These are phyloP conservation scores for Scomber japonicus DNA, from an alignment of 2,113 vertebrate species.

Conservation along the genomic window DNA sequence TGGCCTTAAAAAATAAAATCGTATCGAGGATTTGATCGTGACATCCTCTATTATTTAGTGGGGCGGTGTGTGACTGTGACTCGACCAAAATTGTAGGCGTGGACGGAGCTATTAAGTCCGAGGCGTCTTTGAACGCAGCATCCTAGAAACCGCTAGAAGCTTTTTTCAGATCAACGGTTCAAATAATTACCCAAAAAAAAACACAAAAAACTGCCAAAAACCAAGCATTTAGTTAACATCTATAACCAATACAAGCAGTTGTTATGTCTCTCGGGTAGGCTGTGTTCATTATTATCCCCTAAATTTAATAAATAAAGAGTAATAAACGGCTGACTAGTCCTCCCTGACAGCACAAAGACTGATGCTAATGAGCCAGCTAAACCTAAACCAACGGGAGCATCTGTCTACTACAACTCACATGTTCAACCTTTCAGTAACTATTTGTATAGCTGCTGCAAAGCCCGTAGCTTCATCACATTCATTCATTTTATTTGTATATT, in stretches of 20 bases:
- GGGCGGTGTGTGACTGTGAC: too few species aligned
- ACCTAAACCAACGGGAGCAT: background rate
- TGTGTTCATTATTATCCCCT: accelerated
- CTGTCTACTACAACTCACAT: too few species aligned
- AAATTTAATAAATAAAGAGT: too few species aligned
- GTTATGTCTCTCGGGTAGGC: accelerated
- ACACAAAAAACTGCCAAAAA: too few species aligned
- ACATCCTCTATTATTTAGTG: too few species aligned
- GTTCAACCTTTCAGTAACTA: accelerated
- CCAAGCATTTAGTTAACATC: too few species aligned
- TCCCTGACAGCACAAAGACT: conserved; percentile 65
- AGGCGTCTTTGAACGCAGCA: conserved; percentile 17
- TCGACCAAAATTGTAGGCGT: background rate
- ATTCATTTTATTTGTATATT: too few species aligned
- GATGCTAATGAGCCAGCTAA: conserved; percentile 36
- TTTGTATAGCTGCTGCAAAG: accelerated
- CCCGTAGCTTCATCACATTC: too few species aligned
- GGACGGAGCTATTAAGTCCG: background rate
- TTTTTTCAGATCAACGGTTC: conserved; percentile 27
- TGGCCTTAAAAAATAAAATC: too few species aligned
- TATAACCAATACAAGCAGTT: background rate
- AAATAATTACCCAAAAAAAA: background rate
- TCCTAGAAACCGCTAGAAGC: conserved; percentile 80
- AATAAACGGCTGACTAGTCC: background rate
- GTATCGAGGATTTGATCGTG: too few species aligned